Conservation (phyloP, 2,797 vertebrate species). For the Liparis tanakae region DNA sequence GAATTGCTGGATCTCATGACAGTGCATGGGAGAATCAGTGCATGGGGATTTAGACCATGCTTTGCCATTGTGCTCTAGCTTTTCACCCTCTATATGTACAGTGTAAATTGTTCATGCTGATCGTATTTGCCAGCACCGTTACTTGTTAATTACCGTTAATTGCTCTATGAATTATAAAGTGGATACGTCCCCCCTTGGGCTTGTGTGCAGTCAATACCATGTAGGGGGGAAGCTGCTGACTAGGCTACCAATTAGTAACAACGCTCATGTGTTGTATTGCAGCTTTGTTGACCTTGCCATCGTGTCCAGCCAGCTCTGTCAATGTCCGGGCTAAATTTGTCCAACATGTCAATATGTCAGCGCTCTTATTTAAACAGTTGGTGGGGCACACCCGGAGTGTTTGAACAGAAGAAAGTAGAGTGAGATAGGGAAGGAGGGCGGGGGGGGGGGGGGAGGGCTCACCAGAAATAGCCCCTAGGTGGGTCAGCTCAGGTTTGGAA, state of each 20-base stretch:
- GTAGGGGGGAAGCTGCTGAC: conserved; percentile 31
- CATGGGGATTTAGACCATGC: conserved; percentile 13
- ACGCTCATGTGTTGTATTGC: conserved; percentile 24
- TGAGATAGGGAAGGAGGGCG: background rate
- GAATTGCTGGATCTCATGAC: background rate
- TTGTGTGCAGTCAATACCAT: conserved; percentile 34
- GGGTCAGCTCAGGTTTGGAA: background rate
- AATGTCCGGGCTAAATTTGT: conserved; percentile 57
- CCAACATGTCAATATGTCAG: conserved; percentile 20
- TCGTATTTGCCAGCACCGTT: conserved; percentile 16
- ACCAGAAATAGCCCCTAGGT: background rate
- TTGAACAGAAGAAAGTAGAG: conserved; percentile 27
- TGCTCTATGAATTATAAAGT: conserved; percentile 40
- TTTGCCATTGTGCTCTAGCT: conserved; percentile 26
- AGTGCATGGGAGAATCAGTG: background rate
- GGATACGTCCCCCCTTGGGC: background rate
- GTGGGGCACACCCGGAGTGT: conserved; percentile 26
- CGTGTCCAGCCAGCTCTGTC: conserved; percentile 44
- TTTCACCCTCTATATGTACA: conserved; percentile 33
- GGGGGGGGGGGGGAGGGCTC: background rate
- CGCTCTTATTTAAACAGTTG: conserved; percentile 37
- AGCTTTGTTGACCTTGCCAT: conserved; percentile 31
- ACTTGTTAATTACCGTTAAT: conserved; percentile 56
- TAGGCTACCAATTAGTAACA: conserved; percentile 37
- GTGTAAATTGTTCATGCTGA: conserved; percentile 51